These are phyloP conservation scores for Bombus waltoni DNA, from an alignment of 1,140 invertebrate genomes.

Conservation along the genomic window DNA sequence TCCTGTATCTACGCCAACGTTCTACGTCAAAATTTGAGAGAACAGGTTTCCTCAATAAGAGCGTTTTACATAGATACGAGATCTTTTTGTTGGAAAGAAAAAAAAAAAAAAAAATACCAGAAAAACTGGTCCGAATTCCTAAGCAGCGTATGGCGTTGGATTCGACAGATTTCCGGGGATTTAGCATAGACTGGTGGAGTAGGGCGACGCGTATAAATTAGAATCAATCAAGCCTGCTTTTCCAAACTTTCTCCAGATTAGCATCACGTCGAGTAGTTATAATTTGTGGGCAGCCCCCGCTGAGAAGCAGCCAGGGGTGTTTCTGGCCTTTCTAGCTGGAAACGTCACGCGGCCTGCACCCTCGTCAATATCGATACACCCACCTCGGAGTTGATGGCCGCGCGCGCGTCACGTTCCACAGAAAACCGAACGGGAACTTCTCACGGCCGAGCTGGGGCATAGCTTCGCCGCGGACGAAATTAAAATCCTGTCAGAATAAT, in stretches of 20 bases:
- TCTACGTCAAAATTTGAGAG: neutral
- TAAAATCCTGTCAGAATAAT: constrained; percentile 82
- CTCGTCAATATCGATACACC: constrained; percentile 82
- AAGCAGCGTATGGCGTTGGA: constrained; percentile 11
- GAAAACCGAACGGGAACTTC: constrained; percentile 66
- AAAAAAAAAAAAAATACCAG: constrained; percentile 9
- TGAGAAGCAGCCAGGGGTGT: constrained; percentile 67
- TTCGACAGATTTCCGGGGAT: constrained; percentile 47
- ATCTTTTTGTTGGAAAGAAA: neutral
- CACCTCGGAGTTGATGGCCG: constrained; percentile 37
- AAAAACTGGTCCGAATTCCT: constrained; percentile 41
- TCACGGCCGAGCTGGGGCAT: constrained; percentile 63
- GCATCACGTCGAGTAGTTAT: constrained; percentile 80
- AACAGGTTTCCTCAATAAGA: neutral
- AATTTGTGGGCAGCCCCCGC: constrained; percentile 80
- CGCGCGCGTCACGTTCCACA: constrained; percentile 42
- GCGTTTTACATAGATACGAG: neutral
- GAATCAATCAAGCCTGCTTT: constrained; percentile 77
- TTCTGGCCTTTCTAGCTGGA: constrained; percentile 40
- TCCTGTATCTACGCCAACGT: neutral
- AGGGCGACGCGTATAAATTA: constrained; percentile 68
- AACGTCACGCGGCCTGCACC: constrained; percentile 78
- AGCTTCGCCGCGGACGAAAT: constrained; percentile 74
- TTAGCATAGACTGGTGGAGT: constrained; percentile 34
- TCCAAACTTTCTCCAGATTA: constrained; percentile 82